Percentiles rank a stretch among this genome's conserved stretches.
Conservation (phyloP, 1,140 invertebrate genomes). For the Callitettix versicolor region DNA sequence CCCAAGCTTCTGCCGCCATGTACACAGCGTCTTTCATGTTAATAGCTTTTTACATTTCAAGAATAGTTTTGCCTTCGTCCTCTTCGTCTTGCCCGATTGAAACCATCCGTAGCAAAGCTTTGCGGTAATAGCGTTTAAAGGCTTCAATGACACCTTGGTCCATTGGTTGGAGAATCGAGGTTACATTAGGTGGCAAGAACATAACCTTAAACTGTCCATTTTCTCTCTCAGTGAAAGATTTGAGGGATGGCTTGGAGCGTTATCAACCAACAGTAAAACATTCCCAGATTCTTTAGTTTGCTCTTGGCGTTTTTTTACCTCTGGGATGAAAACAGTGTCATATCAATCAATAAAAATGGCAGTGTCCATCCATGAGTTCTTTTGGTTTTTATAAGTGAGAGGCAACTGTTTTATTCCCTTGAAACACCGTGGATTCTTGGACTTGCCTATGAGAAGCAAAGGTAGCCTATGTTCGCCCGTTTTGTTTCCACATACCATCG, state of each 20-base stretch:
- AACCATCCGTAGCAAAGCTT: no score
- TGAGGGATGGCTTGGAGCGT: no score
- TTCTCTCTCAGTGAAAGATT: no score
- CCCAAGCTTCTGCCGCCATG: no score
- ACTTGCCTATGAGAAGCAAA: slow-evolving; percentile 26
- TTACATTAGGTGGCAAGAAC: slow-evolving; percentile 34
- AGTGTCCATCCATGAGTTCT: slow-evolving; percentile 24
- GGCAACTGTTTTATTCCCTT: slow-evolving; percentile 19
- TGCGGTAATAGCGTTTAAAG: slow-evolving; percentile 23
- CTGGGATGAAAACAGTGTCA: slow-evolving; percentile 18
- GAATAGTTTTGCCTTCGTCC: no score
- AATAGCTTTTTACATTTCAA: no score
- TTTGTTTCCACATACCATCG: slow-evolving; percentile 27
- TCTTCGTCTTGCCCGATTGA: no score
- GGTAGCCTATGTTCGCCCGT: slow-evolving; percentile 23
- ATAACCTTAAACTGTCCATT: slow-evolving; percentile 17
- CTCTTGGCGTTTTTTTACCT: slow-evolving; percentile 25
- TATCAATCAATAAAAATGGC: slow-evolving; percentile 23
- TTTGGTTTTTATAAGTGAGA: slow-evolving; percentile 20
- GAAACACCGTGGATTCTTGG: slow-evolving; percentile 23
- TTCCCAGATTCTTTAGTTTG: slow-evolving; percentile 1
- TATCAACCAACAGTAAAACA: no score
- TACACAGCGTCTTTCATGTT: no score
- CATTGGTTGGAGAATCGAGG: slow-evolving; percentile 31
- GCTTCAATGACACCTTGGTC: slow-evolving; percentile 28